Conservation (phyloP, 2,113 vertebrate species). For the Coryphaenoides rupestris region DNA sequence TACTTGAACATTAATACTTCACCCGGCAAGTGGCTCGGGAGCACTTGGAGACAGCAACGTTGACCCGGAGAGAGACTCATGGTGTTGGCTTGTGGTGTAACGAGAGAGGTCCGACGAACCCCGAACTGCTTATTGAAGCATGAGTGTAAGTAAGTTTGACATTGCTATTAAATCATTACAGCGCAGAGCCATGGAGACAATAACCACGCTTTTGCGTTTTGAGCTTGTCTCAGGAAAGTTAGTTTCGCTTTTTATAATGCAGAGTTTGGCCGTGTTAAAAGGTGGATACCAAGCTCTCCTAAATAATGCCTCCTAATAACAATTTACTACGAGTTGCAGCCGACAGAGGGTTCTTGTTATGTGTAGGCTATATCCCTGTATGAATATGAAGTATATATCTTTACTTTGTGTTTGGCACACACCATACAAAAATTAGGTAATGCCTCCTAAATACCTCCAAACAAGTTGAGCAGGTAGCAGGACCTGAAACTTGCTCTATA, state of each 20-base stretch:
- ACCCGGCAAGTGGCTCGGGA: not conserved
- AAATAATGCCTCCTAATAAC: not conserved
- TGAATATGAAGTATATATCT: not conserved
- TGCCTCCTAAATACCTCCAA: slow-evolving; percentile 41
- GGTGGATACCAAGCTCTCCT: not conserved
- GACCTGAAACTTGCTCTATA: slow-evolving; percentile 11
- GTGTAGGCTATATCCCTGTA: too few species aligned
- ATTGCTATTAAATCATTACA: not conserved
- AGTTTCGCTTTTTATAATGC: not conserved
- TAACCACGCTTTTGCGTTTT: not conserved
- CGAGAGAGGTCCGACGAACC: slow-evolving; percentile 46
- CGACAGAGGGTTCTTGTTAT: not conserved
- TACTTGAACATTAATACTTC: not conserved
- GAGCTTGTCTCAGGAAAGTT: not conserved
- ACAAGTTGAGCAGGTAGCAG: slow-evolving; percentile 66
- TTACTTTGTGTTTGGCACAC: not conserved
- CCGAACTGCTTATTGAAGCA: slow-evolving; percentile 56
- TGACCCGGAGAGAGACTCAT: not conserved
- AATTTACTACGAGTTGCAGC: not conserved
- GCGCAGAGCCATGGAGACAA: not conserved
- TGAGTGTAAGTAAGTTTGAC: slow-evolving; percentile 51
- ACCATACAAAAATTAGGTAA: slow-evolving; percentile 13
- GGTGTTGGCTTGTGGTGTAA: slow-evolving; percentile 21
- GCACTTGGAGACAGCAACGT: slow-evolving; percentile 16
- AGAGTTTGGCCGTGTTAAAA: not conserved